phyloP scores from a whole-genome alignment of 2,888 invertebrate species.

The Trachelus iudaicus region DNA sequence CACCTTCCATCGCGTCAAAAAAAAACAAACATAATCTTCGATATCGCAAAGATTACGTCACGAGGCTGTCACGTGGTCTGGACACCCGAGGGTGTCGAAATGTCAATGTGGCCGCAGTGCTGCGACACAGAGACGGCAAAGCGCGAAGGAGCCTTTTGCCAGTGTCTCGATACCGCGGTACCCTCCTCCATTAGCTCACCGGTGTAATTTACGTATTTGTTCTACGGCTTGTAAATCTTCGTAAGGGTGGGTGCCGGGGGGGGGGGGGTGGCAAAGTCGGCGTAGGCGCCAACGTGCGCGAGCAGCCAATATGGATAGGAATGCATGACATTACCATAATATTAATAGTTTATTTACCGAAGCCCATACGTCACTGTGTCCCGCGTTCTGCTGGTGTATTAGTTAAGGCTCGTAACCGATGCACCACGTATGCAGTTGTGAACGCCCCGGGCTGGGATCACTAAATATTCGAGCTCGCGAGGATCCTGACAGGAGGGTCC shows the following conservation, averaged over 20 bases:
- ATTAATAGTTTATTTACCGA: conserved; percentile 66
- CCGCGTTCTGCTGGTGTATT: conserved; percentile 37
- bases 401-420: conserved; percentile 42
- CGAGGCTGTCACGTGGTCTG: background rate
- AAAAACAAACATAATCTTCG: background rate
- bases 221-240: conserved; percentile 62
- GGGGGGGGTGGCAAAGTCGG: conserved; percentile 41
- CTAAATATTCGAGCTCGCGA: conserved; percentile 60
- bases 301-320: conserved; percentile 65
- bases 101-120: background rate
- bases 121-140: background rate
- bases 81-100: background rate
- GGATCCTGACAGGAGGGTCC: conserved; percentile 54
- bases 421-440: conserved; percentile 14
- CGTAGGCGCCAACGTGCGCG: conserved; percentile 36
- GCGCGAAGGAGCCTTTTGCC: conserved; percentile 2
- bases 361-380: conserved; percentile 62
- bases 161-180: conserved; percentile 18
- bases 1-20: background rate
- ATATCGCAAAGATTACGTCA: background rate
- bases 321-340: conserved; percentile 65
- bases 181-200: conserved; percentile 56
- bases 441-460: conserved; percentile 57
- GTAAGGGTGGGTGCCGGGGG: conserved; percentile 28
- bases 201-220: conserved; percentile 65